These are phyloP conservation scores for Mactra quadrangularis DNA, from an alignment of 1,140 invertebrate species.

Conservation along the genomic window DNA sequence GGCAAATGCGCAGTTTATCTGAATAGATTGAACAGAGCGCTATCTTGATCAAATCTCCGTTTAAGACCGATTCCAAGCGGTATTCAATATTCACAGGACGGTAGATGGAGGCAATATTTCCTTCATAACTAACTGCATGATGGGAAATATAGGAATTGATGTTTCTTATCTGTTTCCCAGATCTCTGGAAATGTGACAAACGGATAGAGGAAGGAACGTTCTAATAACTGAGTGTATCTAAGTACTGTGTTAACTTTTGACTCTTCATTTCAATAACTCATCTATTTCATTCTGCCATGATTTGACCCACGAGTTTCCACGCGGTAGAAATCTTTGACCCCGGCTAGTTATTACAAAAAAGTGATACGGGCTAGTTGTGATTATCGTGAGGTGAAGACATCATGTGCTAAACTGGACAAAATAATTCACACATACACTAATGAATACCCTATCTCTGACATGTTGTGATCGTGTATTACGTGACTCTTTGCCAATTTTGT, in stretches of 20 bases:
- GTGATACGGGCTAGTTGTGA: neutral
- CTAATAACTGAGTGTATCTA: constrained; percentile 34
- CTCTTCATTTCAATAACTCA: constrained; percentile 62
- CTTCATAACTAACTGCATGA: constrained; percentile 1
- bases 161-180: constrained; percentile 28
- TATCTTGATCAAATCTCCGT: constrained; percentile 61
- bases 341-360: constrained; percentile 6
- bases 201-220: constrained; percentile 47
- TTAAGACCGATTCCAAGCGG: constrained; percentile 52
- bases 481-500: too few relatives aligned
- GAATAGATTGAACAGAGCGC: constrained; percentile 57
- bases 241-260: constrained; percentile 38
- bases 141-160: constrained; percentile 60
- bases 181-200: constrained; percentile 59
- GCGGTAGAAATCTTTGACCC: neutral
- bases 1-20: constrained; percentile 66
- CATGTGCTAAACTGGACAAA: neutral
- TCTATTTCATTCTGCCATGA: constrained; percentile 21
- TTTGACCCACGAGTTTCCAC: neutral
- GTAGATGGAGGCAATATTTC: constrained; percentile 37
- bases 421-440: too few relatives aligned
- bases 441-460: too few relatives aligned
- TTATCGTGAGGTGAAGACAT: neutral
- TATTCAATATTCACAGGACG: constrained; percentile 61
- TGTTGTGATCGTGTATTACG: too few relatives aligned